Conservation (phyloP, 2,888 invertebrate species). For the Oscheius sp. region DNA sequence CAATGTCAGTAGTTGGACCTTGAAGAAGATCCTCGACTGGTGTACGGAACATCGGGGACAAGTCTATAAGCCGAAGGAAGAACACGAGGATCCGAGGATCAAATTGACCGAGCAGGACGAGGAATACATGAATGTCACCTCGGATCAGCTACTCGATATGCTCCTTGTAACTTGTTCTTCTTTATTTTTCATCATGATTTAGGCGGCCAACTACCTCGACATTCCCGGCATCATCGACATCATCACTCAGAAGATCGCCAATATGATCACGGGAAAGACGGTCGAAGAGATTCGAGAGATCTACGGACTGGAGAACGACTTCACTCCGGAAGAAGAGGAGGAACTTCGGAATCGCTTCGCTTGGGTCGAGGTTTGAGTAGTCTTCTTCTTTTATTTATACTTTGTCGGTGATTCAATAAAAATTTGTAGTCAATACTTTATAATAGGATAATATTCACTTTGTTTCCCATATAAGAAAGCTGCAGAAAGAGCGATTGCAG, state of each 20-base stretch:
- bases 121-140: slow-evolving; percentile 7
- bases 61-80: slow-evolving; percentile 1
- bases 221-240: slow-evolving; percentile 16
- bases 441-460: too few species aligned
- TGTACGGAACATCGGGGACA: slow-evolving; percentile 10
- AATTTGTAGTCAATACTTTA: too few species aligned
- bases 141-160: neutral
- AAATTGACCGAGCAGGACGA: neutral
- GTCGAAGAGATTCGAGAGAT: slow-evolving; percentile 12
- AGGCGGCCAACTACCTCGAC: slow-evolving; percentile 22
- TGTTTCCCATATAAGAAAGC: too few species aligned
- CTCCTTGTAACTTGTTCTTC: neutral
- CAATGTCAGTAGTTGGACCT: neutral
- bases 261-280: slow-evolving; percentile 13
- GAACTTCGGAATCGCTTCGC: slow-evolving; percentile 15
- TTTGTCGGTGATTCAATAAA: too few species aligned
- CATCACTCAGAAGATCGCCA: slow-evolving; percentile 27
- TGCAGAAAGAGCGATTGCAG: too few species aligned
- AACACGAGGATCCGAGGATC: slow-evolving; percentile 1
- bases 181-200: neutral
- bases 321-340: slow-evolving; percentile 22
- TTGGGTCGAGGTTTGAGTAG: slow-evolving; percentile 9
- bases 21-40: slow-evolving; percentile 13
- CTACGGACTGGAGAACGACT: slow-evolving; percentile 13
- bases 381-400: neutral